A percentile compares a stretch with the other conserved stretches of the same genome.
Evolutionary conservation across 2,797 vertebrate species (phyloP).

Genomic region (Enteromius radiatus): DNA sequence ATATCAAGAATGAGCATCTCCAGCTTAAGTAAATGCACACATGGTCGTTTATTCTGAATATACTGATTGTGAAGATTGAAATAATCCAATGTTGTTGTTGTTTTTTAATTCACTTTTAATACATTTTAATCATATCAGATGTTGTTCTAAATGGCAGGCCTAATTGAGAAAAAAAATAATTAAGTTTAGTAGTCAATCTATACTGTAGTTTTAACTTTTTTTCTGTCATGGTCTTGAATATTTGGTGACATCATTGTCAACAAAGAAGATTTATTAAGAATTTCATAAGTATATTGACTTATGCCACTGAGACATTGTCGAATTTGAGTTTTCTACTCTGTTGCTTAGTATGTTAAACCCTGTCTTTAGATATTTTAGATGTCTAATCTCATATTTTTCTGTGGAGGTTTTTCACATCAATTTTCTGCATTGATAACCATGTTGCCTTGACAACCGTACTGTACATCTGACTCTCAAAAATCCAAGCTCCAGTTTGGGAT

Average conservation of each 20-base stretch:
- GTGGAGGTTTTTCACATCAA: neutral
- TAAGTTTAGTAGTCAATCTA: neutral
- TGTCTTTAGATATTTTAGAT: conserved; percentile 8
- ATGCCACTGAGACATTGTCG: neutral
- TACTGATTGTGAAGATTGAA: neutral
- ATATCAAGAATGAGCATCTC: neutral
- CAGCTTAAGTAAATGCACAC: neutral
- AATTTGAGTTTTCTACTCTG: neutral
- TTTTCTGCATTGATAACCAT: conserved; percentile 23
- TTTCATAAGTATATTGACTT: neutral
- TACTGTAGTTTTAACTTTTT: neutral
- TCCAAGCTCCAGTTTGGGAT: conserved; percentile 1
- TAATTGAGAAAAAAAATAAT: too few relatives aligned
- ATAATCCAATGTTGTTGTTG: neutral
- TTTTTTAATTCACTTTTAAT: too few relatives aligned
- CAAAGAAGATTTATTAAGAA: neutral
- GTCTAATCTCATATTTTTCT: neutral
- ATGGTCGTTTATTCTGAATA: neutral
- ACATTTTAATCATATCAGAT: too few relatives aligned
- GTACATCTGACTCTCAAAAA: conserved; percentile 19
- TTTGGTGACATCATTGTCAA: neutral
- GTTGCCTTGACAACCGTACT: conserved; percentile 35
- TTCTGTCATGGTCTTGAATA: neutral
- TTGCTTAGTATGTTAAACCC: neutral
- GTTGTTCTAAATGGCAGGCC: too few relatives aligned